Percentiles rank a stretch among this genome's conserved stretches.
Conservation (phyloP, 35 echinoderm and acorn worm species). For the Strongylocentrotus purpuratus region DNA sequence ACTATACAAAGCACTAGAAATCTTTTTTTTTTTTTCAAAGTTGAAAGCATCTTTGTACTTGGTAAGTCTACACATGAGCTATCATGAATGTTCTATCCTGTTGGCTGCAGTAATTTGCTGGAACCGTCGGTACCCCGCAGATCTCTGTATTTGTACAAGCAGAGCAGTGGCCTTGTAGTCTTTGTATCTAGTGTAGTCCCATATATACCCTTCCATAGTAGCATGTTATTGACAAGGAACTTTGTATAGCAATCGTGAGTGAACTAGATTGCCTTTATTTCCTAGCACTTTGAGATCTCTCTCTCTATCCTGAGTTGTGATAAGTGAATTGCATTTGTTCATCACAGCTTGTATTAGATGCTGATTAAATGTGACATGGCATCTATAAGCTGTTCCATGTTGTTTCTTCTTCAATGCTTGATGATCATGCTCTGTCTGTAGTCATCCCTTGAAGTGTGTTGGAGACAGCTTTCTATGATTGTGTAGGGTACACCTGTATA, state of each 20-base stretch:
- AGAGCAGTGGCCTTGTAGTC: too few relatives aligned
- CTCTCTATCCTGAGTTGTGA: not conserved
- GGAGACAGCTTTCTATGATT: not conserved
- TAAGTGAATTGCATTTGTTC: not conserved
- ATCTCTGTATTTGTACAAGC: too few relatives aligned
- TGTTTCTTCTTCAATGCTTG: not conserved
- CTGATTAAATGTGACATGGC: slow-evolving; percentile 2
- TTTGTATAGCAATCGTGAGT: not conserved
- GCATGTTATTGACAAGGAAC: not conserved
- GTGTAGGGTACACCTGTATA: not conserved
- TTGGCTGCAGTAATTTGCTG: too few relatives aligned
- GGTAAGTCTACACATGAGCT: too few relatives aligned
- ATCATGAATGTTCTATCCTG: too few relatives aligned
- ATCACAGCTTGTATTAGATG: not conserved
- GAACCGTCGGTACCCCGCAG: too few relatives aligned
- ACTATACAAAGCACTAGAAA: too few relatives aligned
- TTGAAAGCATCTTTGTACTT: too few relatives aligned
- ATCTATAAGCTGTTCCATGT: not conserved
- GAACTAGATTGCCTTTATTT: not conserved
- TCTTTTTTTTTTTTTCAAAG: too few relatives aligned
- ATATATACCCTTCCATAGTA: not conserved
- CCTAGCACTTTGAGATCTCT: not conserved
- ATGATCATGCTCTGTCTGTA: not conserved
- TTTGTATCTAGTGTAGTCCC: too few relatives aligned
- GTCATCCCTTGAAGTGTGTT: not conserved